These are phyloP conservation scores for Calyptomena viridis DNA, from an alignment of 2,113 vertebrate species.

Conservation along the genomic window DNA sequence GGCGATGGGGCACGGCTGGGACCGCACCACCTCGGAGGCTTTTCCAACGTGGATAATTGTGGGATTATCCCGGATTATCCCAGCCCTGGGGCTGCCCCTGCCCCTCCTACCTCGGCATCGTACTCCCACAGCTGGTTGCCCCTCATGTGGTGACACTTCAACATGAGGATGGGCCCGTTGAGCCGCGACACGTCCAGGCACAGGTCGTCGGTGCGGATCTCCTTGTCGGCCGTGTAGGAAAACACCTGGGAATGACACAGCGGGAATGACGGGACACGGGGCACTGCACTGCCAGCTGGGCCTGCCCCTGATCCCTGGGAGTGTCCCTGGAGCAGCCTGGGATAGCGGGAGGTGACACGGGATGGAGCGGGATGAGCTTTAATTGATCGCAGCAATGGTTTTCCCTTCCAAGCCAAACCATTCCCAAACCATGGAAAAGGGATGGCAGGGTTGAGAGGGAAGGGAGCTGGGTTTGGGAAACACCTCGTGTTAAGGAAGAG, in stretches of 20 bases:
- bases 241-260: conserved; percentile 86
- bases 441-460: not conserved
- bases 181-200: conserved; percentile 96
- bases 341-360: not conserved
- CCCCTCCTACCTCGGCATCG: conserved; percentile 87
- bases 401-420: not conserved
- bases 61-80: not conserved
- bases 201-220: conserved; percentile 96
- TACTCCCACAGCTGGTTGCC: conserved; percentile 99
- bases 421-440: not conserved
- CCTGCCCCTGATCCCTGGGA: not conserved
- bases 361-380: not conserved
- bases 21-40: not conserved
- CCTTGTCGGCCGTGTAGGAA: conserved; percentile 96
- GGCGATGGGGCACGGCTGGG: not conserved
- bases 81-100: not conserved
- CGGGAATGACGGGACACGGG: not conserved
- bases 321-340: not conserved
- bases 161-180: conserved; percentile 93
- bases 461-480: not conserved
- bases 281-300: not conserved
- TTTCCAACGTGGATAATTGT: rapidly evolving
- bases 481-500: not conserved
- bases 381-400: too few relatives aligned
- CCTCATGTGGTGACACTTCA: conserved; percentile 98